phyloP scores from a whole-genome alignment of 1,140 invertebrate species.

The Drosophila equinoxialis region DNA sequence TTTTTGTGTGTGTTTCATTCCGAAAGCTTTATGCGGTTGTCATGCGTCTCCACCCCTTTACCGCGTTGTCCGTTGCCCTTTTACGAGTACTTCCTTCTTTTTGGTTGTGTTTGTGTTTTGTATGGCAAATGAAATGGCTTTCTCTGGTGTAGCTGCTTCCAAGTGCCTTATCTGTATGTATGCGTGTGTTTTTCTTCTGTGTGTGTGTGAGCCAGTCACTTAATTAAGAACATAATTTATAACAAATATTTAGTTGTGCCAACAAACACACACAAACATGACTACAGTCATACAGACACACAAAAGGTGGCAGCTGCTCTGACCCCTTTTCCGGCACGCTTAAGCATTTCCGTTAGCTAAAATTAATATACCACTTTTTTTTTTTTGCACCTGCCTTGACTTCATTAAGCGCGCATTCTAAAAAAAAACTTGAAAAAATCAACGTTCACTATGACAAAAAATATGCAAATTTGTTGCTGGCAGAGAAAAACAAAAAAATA shows the following conservation, averaged over 20 bases:
- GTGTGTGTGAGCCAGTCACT: constrained; percentile 56
- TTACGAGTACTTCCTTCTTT: neutral
- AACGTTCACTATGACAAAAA: constrained; percentile 49
- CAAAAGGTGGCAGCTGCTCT: constrained; percentile 10
- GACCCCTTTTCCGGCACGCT: constrained; percentile 10
- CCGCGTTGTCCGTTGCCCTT: neutral
- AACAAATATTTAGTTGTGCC: constrained; percentile 73
- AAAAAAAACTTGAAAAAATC: constrained; percentile 44
- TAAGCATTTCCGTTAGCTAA: constrained; percentile 43
- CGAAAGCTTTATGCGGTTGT: constrained; percentile 57
- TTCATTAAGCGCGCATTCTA: constrained; percentile 69
- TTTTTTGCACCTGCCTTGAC: constrained; percentile 48
- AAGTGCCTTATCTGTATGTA: constrained; percentile 33
- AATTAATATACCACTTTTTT: constrained; percentile 38
- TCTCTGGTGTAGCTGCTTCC: constrained; percentile 20
- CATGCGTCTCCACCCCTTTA: constrained; percentile 46
- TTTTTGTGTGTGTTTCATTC: constrained; percentile 22
- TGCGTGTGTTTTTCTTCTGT: constrained; percentile 32
- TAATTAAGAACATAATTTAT: constrained; percentile 80
- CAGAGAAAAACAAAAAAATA: neutral
- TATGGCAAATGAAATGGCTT: constrained; percentile 43
- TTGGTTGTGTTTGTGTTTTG: constrained; percentile 31
- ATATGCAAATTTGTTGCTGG: constrained; percentile 68
- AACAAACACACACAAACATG: constrained; percentile 41
- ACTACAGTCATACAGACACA: constrained; percentile 42